Base-by-base conservation (phyloP, 53 echinoderm and acorn worm species). In the Paracentrotus lividus region DNA sequence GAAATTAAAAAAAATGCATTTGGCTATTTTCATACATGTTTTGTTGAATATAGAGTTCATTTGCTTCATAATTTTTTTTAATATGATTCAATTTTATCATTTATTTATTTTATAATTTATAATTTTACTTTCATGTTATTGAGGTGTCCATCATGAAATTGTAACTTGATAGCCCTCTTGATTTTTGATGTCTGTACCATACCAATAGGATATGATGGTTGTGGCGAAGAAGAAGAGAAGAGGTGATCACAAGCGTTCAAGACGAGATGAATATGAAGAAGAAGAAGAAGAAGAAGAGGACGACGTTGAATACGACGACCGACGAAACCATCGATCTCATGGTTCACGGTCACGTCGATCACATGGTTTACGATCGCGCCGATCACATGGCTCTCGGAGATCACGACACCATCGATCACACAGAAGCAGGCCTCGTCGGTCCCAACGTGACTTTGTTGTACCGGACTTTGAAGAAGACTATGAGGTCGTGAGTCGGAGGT, bases 401-500 rank as follows among this genome's bases (percentile, higher is more conserved):
- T 72, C 69, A 8, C 49, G 75, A 47, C 29, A 49, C 61, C 93
- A 81, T 52, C 72, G 49, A 40, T 81, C 93, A 68, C 85, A 45
- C 3, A 51, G 57, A 60, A 49, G 88, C 29, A 47, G 32, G 9
- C 60, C 78, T 65, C 88, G 33, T 12, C 33, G 90, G 51, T 92
- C 93, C 20, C 75, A 66, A 59, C 38, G 40, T 24, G 88, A 67
- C 53, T 38, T 43, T n/a, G 78, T 90, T 38, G 88, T 84, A 31
- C 85, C 86, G 16, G 91, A 96, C 66, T 95, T 90, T 5, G 96
- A 98, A 40, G 96, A 97, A 0, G 96, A 97, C 20, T 93, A 96
- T 18, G 94, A 85, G n/a, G 95, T 95, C 32, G 89, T 89, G 21
- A 95, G 94, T 86, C 86, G 97, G 53, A 77, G 97, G 49, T 95